Base-by-base conservation (phyloP, 2,888 invertebrate species). In the Morpho deidamia region DNA sequence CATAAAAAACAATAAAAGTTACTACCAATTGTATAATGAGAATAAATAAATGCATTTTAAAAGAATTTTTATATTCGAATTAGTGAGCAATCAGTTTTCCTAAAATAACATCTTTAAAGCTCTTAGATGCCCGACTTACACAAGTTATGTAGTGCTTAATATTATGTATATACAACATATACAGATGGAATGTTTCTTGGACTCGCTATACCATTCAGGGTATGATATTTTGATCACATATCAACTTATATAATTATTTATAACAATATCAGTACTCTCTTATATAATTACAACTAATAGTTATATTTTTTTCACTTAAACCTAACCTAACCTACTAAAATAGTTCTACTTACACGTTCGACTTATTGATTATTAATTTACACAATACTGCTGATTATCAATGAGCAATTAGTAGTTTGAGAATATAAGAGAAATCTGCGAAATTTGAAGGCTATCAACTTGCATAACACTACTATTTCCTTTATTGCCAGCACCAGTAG, bases 151-250 rank as follows among this genome's bases (percentile, higher is more conserved):
- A 48, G 41, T 63, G 66, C 68, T 62, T 67, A 65, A 43, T 62
- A 48, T 40, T 60, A 40, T 66, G 67, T 85, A 85, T 83, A 68
- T 84, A 87, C 83, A 84, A 73, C 69, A 79, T 80, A 77, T 76
- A 82, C 76, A 81, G 75, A 72, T 86, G 88, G 88, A 88, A 88
- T 88, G 88, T 87, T 77, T 78, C 79, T 80, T 88, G 83, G 87
- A 88, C 88, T 81, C 72, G 67, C 72, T 75, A 78, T 75, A 83
- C 77, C 74, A 72, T 74, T 74, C 70, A 74, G 76, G 78, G 73
- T 77, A 59, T 44, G 43, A 14, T 48, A 73, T 70, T 66, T 69
- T 72, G 70, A 72, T 77, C 72, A 78, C 74, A 71, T 71, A 69
- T 56, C 46, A 53, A 56, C 57, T 59, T 59, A 56, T 53, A 48